A percentile compares a stretch with the other conserved stretches of the same genome.
These are phyloP conservation scores for Hippolais icterina DNA, from an alignment of 2,113 vertebrate species.

Conservation along the genomic window DNA sequence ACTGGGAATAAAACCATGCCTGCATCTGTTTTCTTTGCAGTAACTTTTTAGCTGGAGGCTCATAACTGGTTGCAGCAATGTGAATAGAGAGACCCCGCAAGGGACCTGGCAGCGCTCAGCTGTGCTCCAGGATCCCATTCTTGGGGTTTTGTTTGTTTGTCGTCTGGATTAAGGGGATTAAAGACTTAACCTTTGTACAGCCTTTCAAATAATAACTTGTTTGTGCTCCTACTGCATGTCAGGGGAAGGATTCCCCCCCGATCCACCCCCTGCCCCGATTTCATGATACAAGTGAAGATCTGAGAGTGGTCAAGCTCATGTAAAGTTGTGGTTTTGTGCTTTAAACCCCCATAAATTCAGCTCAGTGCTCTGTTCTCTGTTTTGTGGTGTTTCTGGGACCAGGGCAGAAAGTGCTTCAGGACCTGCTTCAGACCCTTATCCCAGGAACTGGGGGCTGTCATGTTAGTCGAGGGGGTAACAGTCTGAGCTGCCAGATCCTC, in stretches of 20 bases:
- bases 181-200: slow-evolving; percentile 63
- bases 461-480: background rate
- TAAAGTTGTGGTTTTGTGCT: background rate
- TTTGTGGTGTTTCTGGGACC: background rate
- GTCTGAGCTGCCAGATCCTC: background rate
- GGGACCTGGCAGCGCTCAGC: background rate
- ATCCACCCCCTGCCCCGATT: background rate
- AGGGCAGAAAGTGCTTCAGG: background rate
- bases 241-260: background rate
- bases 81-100: background rate
- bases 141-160: slow-evolving; percentile 58
- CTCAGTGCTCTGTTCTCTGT: fast-evolving
- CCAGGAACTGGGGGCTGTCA: fast-evolving
- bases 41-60: background rate
- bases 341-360: background rate
- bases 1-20: background rate
- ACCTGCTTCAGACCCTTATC: background rate
- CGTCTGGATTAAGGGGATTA: slow-evolving; percentile 55
- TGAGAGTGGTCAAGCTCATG: background rate
- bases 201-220: slow-evolving; percentile 39
- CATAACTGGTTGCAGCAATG: background rate
- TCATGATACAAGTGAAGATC: background rate
- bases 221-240: background rate
- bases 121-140: background rate
- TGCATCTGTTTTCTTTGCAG: background rate